Evolutionary conservation across 2,797 vertebrate species (phyloP).

Genomic region (Phyllotis vaccarum): DNA sequence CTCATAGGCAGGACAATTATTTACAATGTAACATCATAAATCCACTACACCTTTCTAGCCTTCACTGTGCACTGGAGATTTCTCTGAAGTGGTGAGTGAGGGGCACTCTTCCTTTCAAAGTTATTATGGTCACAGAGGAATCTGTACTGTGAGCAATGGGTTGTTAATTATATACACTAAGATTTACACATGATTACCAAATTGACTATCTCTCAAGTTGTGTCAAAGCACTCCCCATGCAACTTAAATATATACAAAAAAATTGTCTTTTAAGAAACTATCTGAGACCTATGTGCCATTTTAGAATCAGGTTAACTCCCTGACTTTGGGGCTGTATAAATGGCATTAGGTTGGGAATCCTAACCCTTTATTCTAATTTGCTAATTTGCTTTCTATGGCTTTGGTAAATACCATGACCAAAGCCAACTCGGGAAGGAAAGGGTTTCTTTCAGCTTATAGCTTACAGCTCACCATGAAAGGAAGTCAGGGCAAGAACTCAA

Average conservation of each 20-base stretch:
- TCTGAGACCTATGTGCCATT: constrained; percentile 18
- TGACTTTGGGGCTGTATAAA: background rate
- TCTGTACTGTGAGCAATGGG: constrained; percentile 51
- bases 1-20: no score
- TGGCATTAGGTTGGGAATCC: background rate
- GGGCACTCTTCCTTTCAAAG: constrained; percentile 56
- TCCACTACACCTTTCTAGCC: constrained; percentile 53
- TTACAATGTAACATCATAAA: no score
- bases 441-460: background rate
- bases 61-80: constrained; percentile 39
- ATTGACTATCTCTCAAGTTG: constrained; percentile 39
- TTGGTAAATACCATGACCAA: background rate
- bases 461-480: background rate
- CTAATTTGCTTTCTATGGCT: background rate
- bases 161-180: constrained; percentile 59
- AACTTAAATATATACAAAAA: background rate
- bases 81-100: constrained; percentile 1
- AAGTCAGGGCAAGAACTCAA: background rate
- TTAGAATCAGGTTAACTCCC: constrained; percentile 39
- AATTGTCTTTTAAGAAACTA: background rate
- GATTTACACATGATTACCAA: constrained; percentile 50
- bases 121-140: constrained; percentile 64
- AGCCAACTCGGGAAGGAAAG: background rate
- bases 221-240: background rate
- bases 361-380: background rate